Base-by-base conservation (phyloP, 2,888 invertebrate species). In the Petrophora chlorosata region DNA sequence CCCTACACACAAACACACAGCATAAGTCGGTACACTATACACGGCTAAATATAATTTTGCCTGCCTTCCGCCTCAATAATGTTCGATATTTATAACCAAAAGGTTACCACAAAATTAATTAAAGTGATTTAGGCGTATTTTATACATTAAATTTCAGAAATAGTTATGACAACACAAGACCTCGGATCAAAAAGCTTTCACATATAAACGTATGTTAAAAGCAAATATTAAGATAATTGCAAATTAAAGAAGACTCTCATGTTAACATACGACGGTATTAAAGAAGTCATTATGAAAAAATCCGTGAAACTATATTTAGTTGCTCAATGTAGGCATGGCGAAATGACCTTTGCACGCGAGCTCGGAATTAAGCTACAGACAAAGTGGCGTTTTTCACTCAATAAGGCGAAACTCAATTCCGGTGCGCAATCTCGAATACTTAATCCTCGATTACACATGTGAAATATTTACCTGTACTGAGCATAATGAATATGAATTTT, bases 371-470 rank as follows among this genome's bases (percentile, higher is more conserved):
- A 75, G 78, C 77, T 76, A 76, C 79, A 73, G 70, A 49, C 51
- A 59, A 54, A 59, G 61, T 62, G 58, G 56, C 41, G 29, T 56
- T 67, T 73, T 76, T 69, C 65, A 65, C 69, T 72, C 60, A 60
- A 73, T 75, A 80, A 69, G 79, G 76, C 61, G 53, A 74, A 74
- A 67, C 67, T 65, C 74, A 72, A 77, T 82, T 76, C 65, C 49
- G 50, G 60, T 63, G 67, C 58, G 61, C 64, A 47, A 67, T 56
- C 47, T 19, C 57, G 49, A 53, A 58, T 67, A 70, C n/a, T n/a
- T n/a, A 72, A 76, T 68, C 63, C 63, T 64, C 65, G 61, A 68
- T 70, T 59, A 59, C 61, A 61, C 43, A 51, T 53, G 56, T 65
- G 61, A 49, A 71, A 65, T 72, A 64, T 68, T 61, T 70, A 70